Evolutionary conservation across 1,140 invertebrate species (phyloP).

Genomic region (Brachionus asplanchnoidis): DNA sequence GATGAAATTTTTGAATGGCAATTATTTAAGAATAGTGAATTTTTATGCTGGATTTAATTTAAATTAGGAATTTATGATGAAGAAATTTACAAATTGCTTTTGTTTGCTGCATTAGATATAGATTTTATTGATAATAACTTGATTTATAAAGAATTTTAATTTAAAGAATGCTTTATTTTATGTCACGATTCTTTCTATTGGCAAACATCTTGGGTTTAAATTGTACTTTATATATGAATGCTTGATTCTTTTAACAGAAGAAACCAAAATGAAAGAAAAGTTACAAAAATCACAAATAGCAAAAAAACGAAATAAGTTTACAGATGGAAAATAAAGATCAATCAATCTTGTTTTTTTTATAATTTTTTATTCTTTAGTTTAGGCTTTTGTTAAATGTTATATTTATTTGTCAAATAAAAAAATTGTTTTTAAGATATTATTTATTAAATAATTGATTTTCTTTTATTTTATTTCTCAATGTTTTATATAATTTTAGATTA

Average conservation of each 20-base stretch:
- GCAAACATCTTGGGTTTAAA: background rate
- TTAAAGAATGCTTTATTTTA: background rate
- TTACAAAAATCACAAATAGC: background rate
- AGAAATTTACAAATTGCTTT: background rate
- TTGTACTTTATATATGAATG: background rate
- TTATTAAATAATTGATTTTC: background rate
- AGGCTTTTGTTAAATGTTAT: background rate
- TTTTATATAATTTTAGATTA: background rate
- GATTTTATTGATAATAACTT: background rate
- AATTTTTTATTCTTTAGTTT: background rate
- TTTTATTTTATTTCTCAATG: background rate
- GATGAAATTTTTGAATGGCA: background rate
- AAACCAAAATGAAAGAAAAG: background rate
- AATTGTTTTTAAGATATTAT: background rate
- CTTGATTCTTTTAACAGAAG: background rate
- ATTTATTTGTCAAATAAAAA: background rate
- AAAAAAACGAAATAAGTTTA: background rate
- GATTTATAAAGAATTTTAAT: background rate
- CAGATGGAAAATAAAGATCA: background rate
- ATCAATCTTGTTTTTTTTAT: background rate
- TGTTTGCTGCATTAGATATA: background rate
- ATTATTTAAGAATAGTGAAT: slow-evolving; percentile 13
- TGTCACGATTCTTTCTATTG: background rate
- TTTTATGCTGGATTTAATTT: background rate
- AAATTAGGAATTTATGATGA: background rate